Evolutionary conservation across 2,113 vertebrate species (phyloP).

Genomic region (Amblyopsis rosae): DNA sequence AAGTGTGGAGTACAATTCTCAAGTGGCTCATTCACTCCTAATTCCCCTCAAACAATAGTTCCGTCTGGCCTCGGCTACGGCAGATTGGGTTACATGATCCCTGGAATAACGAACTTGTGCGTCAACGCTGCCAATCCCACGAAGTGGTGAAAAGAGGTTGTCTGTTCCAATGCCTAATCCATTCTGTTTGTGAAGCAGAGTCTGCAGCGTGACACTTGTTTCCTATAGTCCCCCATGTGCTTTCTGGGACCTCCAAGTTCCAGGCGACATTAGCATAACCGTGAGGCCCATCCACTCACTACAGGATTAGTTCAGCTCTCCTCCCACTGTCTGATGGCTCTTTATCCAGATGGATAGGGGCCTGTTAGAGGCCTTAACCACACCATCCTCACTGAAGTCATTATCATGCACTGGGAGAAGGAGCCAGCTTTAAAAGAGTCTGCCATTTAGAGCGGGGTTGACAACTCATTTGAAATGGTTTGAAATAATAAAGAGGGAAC

Average conservation of each 20-base stretch:
- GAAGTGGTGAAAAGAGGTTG: constrained; percentile 32
- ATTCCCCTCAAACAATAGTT: constrained; percentile 47
- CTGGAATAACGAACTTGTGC: constrained; percentile 57
- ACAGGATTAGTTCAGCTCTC: constrained; percentile 76
- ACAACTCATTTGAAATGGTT: constrained; percentile 71
- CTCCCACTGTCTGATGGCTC: constrained; percentile 74
- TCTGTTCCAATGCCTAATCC: constrained; percentile 58
- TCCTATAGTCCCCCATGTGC: constrained; percentile 39
- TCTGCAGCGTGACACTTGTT: constrained; percentile 64
- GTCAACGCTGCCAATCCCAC: constrained; percentile 57
- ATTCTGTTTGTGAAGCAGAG: constrained; percentile 58
- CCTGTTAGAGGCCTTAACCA: constrained; percentile 60
- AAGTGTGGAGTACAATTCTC: constrained; percentile 40
- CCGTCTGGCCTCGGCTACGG: constrained; percentile 52
- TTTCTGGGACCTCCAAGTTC: constrained; percentile 42
- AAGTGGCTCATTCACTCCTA: constrained; percentile 47
- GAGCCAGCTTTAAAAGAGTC: constrained; percentile 56
- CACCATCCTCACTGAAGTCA: constrained; percentile 62
- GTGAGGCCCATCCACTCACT: constrained; percentile 68
- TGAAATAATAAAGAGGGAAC: constrained; percentile 49
- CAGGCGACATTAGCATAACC: constrained; percentile 68
- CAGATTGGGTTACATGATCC: constrained; percentile 60
- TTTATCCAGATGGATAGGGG: constrained; percentile 69
- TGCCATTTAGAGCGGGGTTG: constrained; percentile 59
- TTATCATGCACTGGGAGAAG: constrained; percentile 70